These are phyloP conservation scores for Hyperoplus lanceolatus DNA, from an alignment of 2,797 vertebrate genomes.

Conservation along the genomic window DNA sequence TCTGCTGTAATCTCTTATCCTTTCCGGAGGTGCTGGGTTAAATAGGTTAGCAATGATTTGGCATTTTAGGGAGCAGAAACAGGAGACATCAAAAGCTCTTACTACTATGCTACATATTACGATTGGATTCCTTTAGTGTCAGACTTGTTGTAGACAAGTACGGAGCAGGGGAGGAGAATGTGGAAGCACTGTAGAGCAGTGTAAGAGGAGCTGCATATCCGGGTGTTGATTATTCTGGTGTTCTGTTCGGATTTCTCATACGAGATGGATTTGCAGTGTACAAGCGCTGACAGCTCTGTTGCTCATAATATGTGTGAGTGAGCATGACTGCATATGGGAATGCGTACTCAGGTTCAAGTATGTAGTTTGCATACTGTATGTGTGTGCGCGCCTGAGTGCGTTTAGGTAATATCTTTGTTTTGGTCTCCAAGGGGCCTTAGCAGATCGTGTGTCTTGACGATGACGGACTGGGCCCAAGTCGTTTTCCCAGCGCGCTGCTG, in stretches of 20 bases:
- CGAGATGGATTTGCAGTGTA: slow-evolving; percentile 57
- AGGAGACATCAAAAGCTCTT: slow-evolving; percentile 81
- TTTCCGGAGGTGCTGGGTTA: slow-evolving; percentile 72
- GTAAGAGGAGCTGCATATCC: slow-evolving; percentile 50
- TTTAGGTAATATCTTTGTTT: slow-evolving; percentile 60
- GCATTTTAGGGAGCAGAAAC: slow-evolving; percentile 75
- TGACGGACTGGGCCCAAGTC: slow-evolving; percentile 76
- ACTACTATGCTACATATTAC: slow-evolving; percentile 72
- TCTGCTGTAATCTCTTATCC: slow-evolving; percentile 68
- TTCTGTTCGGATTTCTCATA: slow-evolving; percentile 57
- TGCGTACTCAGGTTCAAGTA: slow-evolving; percentile 4
- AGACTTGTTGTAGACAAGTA: slow-evolving; percentile 49
- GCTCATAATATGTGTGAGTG: slow-evolving; percentile 12
- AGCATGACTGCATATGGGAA: slow-evolving; percentile 20
- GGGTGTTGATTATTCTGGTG: slow-evolving; percentile 53
- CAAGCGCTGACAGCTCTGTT: slow-evolving; percentile 26
- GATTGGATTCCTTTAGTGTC: slow-evolving; percentile 69
- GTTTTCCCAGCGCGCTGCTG: slow-evolving; percentile 65
- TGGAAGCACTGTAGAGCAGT: slow-evolving; percentile 15
- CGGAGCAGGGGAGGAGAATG: slow-evolving; percentile 30
- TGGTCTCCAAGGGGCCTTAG: slow-evolving; percentile 58
- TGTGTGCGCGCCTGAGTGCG: slow-evolving; percentile 14
- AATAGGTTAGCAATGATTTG: slow-evolving; percentile 83
- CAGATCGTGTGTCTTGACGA: slow-evolving; percentile 60
- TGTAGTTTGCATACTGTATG: slow-evolving; percentile 7